Conservation (phyloP, 2,113 vertebrate species). For the Carassius carassius region DNA sequence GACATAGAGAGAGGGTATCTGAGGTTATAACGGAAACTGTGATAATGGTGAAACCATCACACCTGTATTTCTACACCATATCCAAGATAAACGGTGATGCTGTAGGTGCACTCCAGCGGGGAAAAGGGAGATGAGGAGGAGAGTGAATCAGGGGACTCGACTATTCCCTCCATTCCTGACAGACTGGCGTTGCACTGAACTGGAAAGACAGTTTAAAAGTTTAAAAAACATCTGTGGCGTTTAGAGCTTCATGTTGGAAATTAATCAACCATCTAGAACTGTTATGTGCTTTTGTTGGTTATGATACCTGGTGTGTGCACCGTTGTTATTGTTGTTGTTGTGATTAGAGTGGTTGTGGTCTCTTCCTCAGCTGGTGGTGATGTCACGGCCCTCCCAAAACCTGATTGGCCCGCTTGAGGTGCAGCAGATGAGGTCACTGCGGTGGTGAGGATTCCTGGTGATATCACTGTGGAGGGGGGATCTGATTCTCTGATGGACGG, state of each 20-base stretch:
- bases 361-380: conserved; percentile 81
- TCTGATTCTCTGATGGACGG: conserved; percentile 65
- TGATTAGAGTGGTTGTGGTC: conserved; percentile 91
- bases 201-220: conserved; percentile 53
- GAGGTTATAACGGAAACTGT: neutral
- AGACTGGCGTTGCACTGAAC: conserved; percentile 87
- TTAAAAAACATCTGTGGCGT: neutral
- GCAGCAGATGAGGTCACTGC: conserved; percentile 72
- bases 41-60: neutral
- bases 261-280: neutral
- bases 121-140: conserved; percentile 72
- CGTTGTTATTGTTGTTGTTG: conserved; percentile 89
- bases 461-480: conserved; percentile 69
- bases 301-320: conserved; percentile 85
- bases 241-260: neutral
- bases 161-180: conserved; percentile 82
- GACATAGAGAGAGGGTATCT: neutral
- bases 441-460: conserved; percentile 79
- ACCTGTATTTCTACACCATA: conserved; percentile 92
- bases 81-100: conserved; percentile 85
- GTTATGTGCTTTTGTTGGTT: neutral
- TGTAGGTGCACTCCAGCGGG: conserved; percentile 87
- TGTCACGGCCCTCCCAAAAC: conserved; percentile 66
- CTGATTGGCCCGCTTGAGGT: conserved; percentile 57
- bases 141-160: conserved; percentile 83